Evolutionary conservation across 2,113 vertebrate genomes (phyloP).

Genomic region (Cranoglanis bouderius): DNA sequence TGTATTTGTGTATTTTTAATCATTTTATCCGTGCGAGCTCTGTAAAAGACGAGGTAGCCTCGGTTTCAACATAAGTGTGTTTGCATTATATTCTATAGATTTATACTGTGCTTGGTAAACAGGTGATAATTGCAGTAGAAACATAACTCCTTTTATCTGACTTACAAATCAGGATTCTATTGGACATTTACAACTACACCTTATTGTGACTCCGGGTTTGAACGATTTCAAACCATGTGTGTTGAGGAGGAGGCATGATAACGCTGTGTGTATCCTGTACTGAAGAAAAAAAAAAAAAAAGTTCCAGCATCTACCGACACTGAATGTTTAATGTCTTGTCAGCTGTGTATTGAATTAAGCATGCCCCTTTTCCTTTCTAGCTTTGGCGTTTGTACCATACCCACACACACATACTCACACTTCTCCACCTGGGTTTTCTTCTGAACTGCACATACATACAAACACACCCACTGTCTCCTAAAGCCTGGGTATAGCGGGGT

Average conservation of each 20-base stretch:
- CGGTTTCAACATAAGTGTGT: background rate
- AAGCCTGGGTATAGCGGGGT: constrained; percentile 60
- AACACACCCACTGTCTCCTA: constrained; percentile 36
- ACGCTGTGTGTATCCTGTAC: constrained; percentile 13
- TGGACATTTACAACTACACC: background rate
- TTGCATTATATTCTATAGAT: background rate
- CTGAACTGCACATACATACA: constrained; percentile 31
- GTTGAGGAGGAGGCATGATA: background rate
- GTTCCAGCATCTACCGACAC: background rate
- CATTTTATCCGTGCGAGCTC: background rate
- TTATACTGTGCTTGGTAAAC: background rate
- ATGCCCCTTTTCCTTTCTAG: background rate
- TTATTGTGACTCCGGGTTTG: background rate
- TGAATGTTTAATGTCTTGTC: constrained; percentile 36
- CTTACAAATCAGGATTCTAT: background rate
- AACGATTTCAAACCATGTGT: background rate
- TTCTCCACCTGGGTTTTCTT: constrained; percentile 20
- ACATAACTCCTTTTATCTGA: background rate
- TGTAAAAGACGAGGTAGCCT: background rate
- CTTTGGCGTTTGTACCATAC: background rate
- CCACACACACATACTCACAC: background rate
- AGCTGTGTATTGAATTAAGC: background rate
- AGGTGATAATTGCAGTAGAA: background rate
- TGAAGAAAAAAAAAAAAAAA: constrained; percentile 4
- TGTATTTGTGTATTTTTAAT: background rate